These are phyloP conservation scores for Aspidapion aeneum DNA, from an alignment of 2,888 invertebrate genomes.

Conservation along the genomic window DNA sequence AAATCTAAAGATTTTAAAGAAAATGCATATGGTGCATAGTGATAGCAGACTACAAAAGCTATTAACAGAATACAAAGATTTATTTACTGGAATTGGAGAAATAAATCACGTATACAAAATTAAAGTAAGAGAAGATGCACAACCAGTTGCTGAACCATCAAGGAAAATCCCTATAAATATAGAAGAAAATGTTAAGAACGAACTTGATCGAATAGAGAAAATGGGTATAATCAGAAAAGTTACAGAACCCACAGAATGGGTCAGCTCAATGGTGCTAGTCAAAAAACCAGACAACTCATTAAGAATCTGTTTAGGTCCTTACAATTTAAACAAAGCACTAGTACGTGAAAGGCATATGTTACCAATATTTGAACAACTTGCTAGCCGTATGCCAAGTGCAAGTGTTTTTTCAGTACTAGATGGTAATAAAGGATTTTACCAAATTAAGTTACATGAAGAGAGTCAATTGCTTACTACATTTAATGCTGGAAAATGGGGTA, in stretches of 20 bases:
- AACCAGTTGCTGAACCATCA: too few species aligned
- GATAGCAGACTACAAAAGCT: neutral
- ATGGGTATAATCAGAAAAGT: too few species aligned
- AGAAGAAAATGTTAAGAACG: too few species aligned
- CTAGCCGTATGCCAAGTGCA: constrained; percentile 19
- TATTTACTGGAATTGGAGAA: neutral
- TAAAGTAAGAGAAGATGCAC: neutral
- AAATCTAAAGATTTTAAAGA: neutral
- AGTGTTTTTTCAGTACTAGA: constrained; percentile 23
- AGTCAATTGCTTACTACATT: constrained; percentile 24
- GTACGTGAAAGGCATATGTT: constrained; percentile 18
- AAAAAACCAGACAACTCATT: constrained; percentile 23
- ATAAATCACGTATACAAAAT: neutral
- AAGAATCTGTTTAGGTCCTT: constrained; percentile 27
- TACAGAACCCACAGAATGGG: too few species aligned
- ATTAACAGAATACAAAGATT: neutral
- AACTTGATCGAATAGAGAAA: too few species aligned
- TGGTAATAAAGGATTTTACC: constrained; percentile 22
- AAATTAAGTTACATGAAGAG: constrained; percentile 21
- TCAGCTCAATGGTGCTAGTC: constrained; percentile 27
- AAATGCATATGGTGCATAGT: constrained; percentile 12
- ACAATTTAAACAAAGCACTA: constrained; percentile 25
- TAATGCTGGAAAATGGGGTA: constrained; percentile 23
- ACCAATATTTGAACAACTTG: constrained; percentile 3
- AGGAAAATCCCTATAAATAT: too few species aligned